These are phyloP conservation scores for Papilio polytes DNA, from an alignment of 1,140 invertebrate genomes.

Conservation along the genomic window DNA sequence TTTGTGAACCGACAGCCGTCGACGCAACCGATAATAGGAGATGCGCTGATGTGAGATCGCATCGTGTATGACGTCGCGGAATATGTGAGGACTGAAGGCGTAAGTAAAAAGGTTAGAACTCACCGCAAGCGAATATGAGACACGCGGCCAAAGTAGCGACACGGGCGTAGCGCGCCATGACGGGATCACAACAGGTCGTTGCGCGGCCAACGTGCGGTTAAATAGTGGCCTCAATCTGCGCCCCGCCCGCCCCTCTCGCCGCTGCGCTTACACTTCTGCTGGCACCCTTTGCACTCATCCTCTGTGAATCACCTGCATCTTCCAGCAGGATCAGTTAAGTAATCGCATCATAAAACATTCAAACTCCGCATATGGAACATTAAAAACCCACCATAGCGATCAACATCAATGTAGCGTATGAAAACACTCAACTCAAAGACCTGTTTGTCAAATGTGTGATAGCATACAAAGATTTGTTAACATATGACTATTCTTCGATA, in stretches of 20 bases:
- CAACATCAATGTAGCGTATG: not conserved
- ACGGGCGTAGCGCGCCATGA: slow-evolving; percentile 85
- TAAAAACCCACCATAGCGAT: slow-evolving; percentile 15
- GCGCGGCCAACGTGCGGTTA: slow-evolving; percentile 80
- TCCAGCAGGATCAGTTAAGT: slow-evolving; percentile 48
- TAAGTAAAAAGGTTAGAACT: slow-evolving; percentile 82
- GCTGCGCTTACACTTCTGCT: slow-evolving; percentile 73
- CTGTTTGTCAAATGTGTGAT: slow-evolving; percentile 6
- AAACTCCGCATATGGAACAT: slow-evolving; percentile 22
- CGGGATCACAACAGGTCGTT: slow-evolving; percentile 85
- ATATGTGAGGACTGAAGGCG: slow-evolving; percentile 72
- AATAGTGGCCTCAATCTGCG: slow-evolving; percentile 83
- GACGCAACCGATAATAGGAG: slow-evolving; percentile 66
- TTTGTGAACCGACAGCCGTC: slow-evolving; percentile 62
- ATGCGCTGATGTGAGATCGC: slow-evolving; percentile 62
- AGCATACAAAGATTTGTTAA: not conserved
- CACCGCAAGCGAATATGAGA: slow-evolving; percentile 83
- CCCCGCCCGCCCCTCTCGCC: slow-evolving; percentile 80
- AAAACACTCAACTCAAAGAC: slow-evolving; percentile 1
- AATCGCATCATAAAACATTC: slow-evolving; percentile 27
- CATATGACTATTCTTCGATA: not conserved
- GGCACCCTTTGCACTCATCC: slow-evolving; percentile 79
- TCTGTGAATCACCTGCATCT: slow-evolving; percentile 78
- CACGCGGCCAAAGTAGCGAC: slow-evolving; percentile 83
- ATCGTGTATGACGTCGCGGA: slow-evolving; percentile 73